Base-by-base conservation (phyloP, 2,113 vertebrate genomes). In the Taurulus bubalis region DNA sequence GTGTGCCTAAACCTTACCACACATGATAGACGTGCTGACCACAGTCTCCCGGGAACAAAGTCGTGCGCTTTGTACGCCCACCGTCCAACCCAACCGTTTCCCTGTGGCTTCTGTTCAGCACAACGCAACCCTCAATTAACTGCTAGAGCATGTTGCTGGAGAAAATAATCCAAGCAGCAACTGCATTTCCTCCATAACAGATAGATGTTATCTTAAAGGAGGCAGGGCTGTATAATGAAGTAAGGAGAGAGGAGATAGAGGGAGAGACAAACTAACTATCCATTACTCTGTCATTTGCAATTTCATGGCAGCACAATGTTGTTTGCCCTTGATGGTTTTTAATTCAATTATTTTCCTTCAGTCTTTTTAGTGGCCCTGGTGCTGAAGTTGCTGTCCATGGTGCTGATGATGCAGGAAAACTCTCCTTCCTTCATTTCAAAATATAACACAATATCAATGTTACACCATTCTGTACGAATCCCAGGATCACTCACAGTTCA, bases 371-470 rank as follows among this genome's bases (percentile, higher is more conserved):
- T 51, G 45, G 36, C 3, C 6, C 12, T 30, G 1, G 11, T 32
- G 51, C 58, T 66, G 20, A 66, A 62, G 49, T 9, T 1, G 32
- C 70, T 84, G 58, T 77, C 70, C 47, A 1, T 59, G 71, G 77
- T 80, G 74, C 55, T 64, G 77, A 62, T 30, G 34, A n/a, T 12
- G 16, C 15, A 71, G n/a, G 7, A 9, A 3, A 0, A 8, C 9
- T 38, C 14, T 64, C 24, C 71, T 53, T 55, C n/a, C 10, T 40
- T 68, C 49, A 34, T 1, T 30, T 49, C 5, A 28, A 16, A 30
- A 32, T 4, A 36, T 11, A 59, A 24, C 28, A 5, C 18, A 30
- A 22, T 24, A 60, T 0, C 36, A 14, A 30, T 20, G 20, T 15
- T 36, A 1, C 38, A 49, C 18, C 53, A 14, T 38, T n/a, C 5